Evolutionary conservation across 2,888 invertebrate species (phyloP).

Genomic region (Macaria notata): DNA sequence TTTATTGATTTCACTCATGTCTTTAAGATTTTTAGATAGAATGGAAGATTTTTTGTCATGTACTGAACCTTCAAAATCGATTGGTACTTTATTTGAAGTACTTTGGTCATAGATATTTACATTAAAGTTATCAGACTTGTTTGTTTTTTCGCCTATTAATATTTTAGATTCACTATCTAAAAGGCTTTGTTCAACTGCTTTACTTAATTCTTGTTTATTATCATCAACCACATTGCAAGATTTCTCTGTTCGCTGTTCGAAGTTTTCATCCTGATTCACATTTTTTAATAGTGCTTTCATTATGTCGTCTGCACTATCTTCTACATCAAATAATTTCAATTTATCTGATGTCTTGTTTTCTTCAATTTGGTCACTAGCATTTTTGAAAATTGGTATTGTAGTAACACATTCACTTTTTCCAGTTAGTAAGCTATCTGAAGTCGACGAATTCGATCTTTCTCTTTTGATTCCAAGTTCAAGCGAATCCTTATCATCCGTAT

Average conservation of each 20-base stretch:
- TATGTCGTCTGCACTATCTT: conserved; percentile 48
- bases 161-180: conserved; percentile 45
- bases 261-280: conserved; percentile 48
- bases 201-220: conserved; percentile 47
- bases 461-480: conserved; percentile 26
- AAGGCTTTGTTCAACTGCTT: conserved; percentile 47
- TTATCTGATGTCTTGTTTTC: conserved; percentile 22
- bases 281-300: conserved; percentile 48
- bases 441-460: conserved; percentile 25
- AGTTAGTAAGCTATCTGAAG: conserved; percentile 30
- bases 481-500: conserved; percentile 30
- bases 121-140: conserved; percentile 26
- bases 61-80: conserved; percentile 48
- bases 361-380: conserved; percentile 21
- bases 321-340: conserved; percentile 28
- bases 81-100: conserved; percentile 48
- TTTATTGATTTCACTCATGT: conserved; percentile 37
- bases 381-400: conserved; percentile 40
- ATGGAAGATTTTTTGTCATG: conserved; percentile 52
- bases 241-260: conserved; percentile 46
- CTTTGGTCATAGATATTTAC: conserved; percentile 22
- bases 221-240: conserved; percentile 38
- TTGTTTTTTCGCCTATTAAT: conserved; percentile 22
- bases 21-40: conserved; percentile 50
- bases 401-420: conserved; percentile 35